Base-by-base conservation (phyloP, 2,797 vertebrate genomes). In the Sarcophilus harrisii region DNA sequence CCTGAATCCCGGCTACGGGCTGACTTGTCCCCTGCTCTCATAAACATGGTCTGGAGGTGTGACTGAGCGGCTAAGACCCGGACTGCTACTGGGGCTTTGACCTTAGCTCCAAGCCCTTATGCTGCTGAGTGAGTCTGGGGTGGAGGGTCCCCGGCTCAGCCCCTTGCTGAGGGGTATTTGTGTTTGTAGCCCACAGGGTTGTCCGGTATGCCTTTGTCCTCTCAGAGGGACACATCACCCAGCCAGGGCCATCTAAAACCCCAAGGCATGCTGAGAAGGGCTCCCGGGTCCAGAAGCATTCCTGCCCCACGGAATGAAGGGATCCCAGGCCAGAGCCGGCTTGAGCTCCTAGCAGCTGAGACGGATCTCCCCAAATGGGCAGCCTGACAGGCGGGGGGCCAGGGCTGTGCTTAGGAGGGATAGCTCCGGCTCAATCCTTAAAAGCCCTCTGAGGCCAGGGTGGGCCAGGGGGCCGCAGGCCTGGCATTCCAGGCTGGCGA, bases 31-130 rank as follows among this genome's bases (percentile, higher is more conserved):
- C 66, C 12, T 62, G 13, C 12, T 62, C 32, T 5, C 14, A 45
- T 45, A 38, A 38, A 45, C 38, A 11, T 45, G 73, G 8, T 45
- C 38, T 81, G 18, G 18, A 81, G 21, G 21, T 81, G n/a, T 81
- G 3, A 38, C 4, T 9, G 73, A 3, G 38, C 3, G n/a, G 2
- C 6, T 45, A 38, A 45, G n/a, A 21, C 2, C 0, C 0, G 21
- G 18, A 18, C 66, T 0, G 0, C 10, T 45, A 21, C 38, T 27
- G 24, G 38, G 38, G n/a, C 38, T 27, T 27, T 10, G n/a, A 73
- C 18, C 66, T 73, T 73, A 24, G 18, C n/a, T 73, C 32, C 5
- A 60, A 66, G 32, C 14, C 32, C 30, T 73, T n/a, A 6, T 73
- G 32, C 14, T 1, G 18, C 18, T 9, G 8, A 38, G n/a, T 66